A percentile compares a stretch with the other conserved stretches of the same genome.
phyloP scores from a whole-genome alignment of 1,140 invertebrate genomes.

The Drosophila nasuta region DNA sequence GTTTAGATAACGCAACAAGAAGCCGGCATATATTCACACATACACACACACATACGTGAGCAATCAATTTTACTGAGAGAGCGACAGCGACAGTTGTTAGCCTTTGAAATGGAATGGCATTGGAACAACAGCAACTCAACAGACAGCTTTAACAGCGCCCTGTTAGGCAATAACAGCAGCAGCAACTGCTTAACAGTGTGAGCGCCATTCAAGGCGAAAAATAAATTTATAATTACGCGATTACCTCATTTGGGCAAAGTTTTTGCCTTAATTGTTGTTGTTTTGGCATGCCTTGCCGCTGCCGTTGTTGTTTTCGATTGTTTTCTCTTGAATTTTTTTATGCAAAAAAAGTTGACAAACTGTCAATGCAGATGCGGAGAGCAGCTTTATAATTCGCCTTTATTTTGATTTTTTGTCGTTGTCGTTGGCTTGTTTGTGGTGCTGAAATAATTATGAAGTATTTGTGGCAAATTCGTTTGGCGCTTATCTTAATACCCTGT shows the following conservation, averaged over 20 bases:
- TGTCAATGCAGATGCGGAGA: constrained; percentile 57
- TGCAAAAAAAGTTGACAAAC: constrained; percentile 57
- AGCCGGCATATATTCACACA: constrained; percentile 51
- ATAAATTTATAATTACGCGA: constrained; percentile 83
- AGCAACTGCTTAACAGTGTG: constrained; percentile 52
- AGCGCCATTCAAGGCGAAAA: constrained; percentile 36
- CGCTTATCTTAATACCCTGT: constrained; percentile 20
- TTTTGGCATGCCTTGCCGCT: constrained; percentile 22
- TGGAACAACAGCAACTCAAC: constrained; percentile 33
- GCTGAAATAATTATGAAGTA: constrained; percentile 13
- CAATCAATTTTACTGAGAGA: constrained; percentile 8
- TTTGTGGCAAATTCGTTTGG: constrained; percentile 1
- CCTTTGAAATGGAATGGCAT: constrained; percentile 31
- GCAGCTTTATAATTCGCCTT: constrained; percentile 24
- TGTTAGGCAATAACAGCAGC: constrained; percentile 44
- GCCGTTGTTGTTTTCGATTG: constrained; percentile 15
- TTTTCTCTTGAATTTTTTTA: constrained; percentile 37
- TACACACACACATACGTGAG: not conserved
- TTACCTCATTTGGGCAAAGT: constrained; percentile 83
- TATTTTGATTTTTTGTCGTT: constrained; percentile 31
- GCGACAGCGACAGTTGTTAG: not conserved
- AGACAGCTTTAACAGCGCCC: constrained; percentile 40
- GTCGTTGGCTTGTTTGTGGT: not conserved
- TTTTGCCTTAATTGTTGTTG: constrained; percentile 60
- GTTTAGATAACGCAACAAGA: constrained; percentile 69